phyloP scores from a whole-genome alignment of 2,797 vertebrate species.

The Balearica regulorum region DNA sequence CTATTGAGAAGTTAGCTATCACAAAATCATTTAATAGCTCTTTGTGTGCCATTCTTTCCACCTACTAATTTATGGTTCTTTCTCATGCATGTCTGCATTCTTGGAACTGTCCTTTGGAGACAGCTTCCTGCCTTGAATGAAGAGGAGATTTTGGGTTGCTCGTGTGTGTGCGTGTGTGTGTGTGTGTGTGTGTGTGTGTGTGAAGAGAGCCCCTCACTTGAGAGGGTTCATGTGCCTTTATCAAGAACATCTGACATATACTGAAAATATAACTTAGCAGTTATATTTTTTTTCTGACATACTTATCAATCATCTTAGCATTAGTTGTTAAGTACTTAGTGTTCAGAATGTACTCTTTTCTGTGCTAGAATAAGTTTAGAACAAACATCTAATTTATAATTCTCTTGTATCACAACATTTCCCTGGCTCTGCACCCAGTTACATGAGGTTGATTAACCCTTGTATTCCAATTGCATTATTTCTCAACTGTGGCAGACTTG shows the following conservation, averaged over 20 bases:
- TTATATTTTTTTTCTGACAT: neutral
- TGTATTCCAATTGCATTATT: neutral
- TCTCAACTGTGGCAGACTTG: neutral
- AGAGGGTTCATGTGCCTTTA: neutral
- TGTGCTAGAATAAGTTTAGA: neutral
- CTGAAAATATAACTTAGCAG: neutral
- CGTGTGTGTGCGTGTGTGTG: no score
- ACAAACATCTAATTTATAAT: conserved; percentile 18
- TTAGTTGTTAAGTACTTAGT: neutral
- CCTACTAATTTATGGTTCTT: conserved; percentile 19
- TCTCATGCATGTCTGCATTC: neutral
- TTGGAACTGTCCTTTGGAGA: conserved; percentile 31
- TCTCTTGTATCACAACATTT: neutral
- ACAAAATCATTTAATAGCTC: conserved; percentile 24
- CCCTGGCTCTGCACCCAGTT: neutral
- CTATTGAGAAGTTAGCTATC: conserved; percentile 6
- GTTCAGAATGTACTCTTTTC: neutral
- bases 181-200: neutral
- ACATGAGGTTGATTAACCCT: neutral
- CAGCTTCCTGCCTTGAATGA: conserved; percentile 11
- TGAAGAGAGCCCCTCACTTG: neutral
- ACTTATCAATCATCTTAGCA: neutral
- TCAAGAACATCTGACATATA: neutral
- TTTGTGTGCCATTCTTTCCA: conserved; percentile 30
- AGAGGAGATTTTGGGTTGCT: neutral